Conservation (phyloP, 2,888 invertebrate species). For the Polia nebulosa region DNA sequence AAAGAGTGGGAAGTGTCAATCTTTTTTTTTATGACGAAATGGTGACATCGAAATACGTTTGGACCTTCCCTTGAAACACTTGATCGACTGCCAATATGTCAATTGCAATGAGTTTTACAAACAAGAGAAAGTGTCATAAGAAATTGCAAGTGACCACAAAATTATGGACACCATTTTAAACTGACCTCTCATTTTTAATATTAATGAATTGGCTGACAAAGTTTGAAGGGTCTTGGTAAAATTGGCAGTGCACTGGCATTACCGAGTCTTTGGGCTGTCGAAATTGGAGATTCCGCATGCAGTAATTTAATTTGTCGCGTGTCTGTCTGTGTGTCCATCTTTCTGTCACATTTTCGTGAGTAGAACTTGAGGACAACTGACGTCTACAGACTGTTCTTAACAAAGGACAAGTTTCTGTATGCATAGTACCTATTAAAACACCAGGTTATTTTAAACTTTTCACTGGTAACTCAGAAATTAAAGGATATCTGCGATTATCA, state of each 20-base stretch:
- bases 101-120: conserved; percentile 56
- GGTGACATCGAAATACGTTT: conserved; percentile 39
- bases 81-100: conserved; percentile 78
- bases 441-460: background rate
- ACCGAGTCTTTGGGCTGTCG: conserved; percentile 29
- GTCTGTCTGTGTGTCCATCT: conserved; percentile 32
- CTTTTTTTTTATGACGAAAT: conserved; percentile 52
- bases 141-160: conserved; percentile 66
- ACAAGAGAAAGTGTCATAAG: conserved; percentile 67
- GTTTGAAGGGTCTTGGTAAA: conserved; percentile 30
- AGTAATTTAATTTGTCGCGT: conserved; percentile 16
- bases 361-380: conserved; percentile 6
- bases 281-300: conserved; percentile 34
- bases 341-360: conserved; percentile 1
- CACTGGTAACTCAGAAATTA: conserved; percentile 17
- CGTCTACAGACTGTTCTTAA: background rate
- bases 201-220: background rate
- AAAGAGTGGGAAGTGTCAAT: conserved; percentile 50
- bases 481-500: conserved; percentile 69
- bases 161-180: conserved; percentile 58
- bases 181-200: conserved; percentile 16
- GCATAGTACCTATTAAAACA: background rate
- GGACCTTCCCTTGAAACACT: conserved; percentile 66
- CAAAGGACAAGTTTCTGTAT: background rate
- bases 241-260: conserved; percentile 24